Percentiles rank a stretch among this genome's conserved stretches.
These are phyloP conservation scores for Cricetomys ansorgei DNA, from an alignment of 2,113 vertebrate species.

Conservation along the genomic window DNA sequence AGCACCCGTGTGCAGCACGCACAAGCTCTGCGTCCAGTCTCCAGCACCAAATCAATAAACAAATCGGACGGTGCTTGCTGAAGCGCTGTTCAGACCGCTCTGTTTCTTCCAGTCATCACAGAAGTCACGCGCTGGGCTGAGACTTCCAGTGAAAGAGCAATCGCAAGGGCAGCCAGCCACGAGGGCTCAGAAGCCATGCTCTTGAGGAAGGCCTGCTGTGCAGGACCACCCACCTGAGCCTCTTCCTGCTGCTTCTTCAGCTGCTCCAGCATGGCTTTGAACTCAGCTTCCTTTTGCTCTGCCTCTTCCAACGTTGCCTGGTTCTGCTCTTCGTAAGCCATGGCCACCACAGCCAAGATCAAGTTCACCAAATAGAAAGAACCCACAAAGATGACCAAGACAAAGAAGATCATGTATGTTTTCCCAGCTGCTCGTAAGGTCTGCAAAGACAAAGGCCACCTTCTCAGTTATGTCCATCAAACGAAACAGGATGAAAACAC, in stretches of 20 bases:
- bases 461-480: not conserved
- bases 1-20: not conserved
- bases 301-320: constrained; percentile 98
- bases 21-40: not conserved
- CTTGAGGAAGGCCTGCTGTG: not conserved
- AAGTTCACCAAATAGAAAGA: constrained; percentile 99
- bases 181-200: too few relatives aligned
- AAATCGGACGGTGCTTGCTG: not conserved
- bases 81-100: not conserved
- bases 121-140: not conserved
- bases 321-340: constrained; percentile 99
- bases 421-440: constrained; percentile 97
- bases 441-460: constrained; percentile 82
- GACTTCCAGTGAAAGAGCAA: constrained; percentile 17
- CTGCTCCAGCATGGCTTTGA: constrained; percentile 98
- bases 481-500: not conserved
- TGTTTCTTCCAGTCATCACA: not conserved
- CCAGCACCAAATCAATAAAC: not conserved
- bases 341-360: constrained; percentile 98
- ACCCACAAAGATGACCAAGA: constrained; percentile 99
- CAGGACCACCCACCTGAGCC: constrained; percentile 89
- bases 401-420: constrained; percentile 99
- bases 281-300: constrained; percentile 97
- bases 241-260: constrained; percentile 97
- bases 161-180: not conserved